phyloP scores from a whole-genome alignment of 2,113 vertebrate species.

The Murina feae region DNA sequence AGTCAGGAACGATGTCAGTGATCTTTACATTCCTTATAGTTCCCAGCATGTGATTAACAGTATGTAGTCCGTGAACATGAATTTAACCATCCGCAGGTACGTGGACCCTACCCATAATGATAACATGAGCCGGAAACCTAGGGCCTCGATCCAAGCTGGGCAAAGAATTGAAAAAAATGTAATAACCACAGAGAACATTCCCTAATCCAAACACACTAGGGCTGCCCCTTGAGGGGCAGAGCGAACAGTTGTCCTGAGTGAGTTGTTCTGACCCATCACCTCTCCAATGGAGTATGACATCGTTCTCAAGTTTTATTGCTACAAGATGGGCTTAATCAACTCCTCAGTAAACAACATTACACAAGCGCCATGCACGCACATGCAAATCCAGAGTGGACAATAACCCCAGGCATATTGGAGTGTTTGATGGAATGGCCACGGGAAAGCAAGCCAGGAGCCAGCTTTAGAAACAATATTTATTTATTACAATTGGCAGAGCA shows the following conservation, averaged over 20 bases:
- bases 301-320: background rate
- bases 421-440: slow-evolving; percentile 46
- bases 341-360: slow-evolving; percentile 21
- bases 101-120: background rate
- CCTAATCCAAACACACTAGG: background rate
- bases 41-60: background rate
- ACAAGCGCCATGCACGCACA: background rate
- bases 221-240: background rate
- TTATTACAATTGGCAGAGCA: slow-evolving; percentile 68
- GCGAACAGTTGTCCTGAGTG: slow-evolving; percentile 1
- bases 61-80: background rate
- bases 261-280: slow-evolving; percentile 66
- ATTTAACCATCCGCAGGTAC: background rate
- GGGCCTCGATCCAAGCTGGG: background rate
- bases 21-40: background rate
- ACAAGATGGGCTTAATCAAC: background rate
- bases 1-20: background rate
- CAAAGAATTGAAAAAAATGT: background rate
- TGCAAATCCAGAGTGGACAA: slow-evolving; percentile 62
- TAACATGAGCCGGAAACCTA: background rate
- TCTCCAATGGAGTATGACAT: background rate
- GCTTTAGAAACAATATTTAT: slow-evolving; percentile 71
- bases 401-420: slow-evolving; percentile 35
- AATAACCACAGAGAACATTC: background rate
- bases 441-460: slow-evolving; percentile 62